These are phyloP conservation scores for Ypsolopha sequella DNA, from an alignment of 2,888 invertebrate genomes.

Conservation along the genomic window DNA sequence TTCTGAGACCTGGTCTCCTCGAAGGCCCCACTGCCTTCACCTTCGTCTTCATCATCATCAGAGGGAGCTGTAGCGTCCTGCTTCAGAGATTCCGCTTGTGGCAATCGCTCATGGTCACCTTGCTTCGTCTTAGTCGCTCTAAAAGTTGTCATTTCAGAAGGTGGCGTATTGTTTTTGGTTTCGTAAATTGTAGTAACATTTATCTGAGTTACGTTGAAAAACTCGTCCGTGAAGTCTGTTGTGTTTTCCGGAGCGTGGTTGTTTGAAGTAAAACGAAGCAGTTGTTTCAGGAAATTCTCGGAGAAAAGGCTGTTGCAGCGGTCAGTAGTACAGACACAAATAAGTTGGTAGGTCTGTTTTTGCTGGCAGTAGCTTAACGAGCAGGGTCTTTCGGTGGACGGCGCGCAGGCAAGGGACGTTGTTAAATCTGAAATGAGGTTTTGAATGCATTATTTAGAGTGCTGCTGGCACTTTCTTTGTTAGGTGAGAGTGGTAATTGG, in stretches of 20 bases:
- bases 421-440: slow-evolving; percentile 3
- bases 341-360: slow-evolving; percentile 30
- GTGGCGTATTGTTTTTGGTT: too few relatives aligned
- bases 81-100: slow-evolving; percentile 45
- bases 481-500: not conserved
- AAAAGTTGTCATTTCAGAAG: not conserved
- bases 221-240: slow-evolving; percentile 26
- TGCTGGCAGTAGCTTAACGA: slow-evolving; percentile 23
- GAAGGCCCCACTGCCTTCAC: slow-evolving; percentile 50
- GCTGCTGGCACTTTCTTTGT: not conserved
- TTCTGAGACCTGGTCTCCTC: slow-evolving; percentile 34
- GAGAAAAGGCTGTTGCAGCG: slow-evolving; percentile 50
- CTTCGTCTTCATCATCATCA: slow-evolving; percentile 57
- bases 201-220: not conserved
- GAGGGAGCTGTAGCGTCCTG: slow-evolving; percentile 47
- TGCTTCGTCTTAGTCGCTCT: too few relatives aligned
- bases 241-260: slow-evolving; percentile 4
- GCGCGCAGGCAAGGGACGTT: slow-evolving; percentile 1
- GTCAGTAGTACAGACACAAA: slow-evolving; percentile 37
- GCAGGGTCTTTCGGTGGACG: slow-evolving; percentile 20
- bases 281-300: slow-evolving; percentile 27
- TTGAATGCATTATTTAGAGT: not conserved
- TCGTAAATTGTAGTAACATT: too few relatives aligned
- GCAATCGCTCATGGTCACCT: not conserved
- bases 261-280: slow-evolving; percentile 33